Percentiles rank a stretch among this genome's conserved stretches.
phyloP scores from a whole-genome alignment of 1,140 invertebrate species.

The Atta texana region DNA sequence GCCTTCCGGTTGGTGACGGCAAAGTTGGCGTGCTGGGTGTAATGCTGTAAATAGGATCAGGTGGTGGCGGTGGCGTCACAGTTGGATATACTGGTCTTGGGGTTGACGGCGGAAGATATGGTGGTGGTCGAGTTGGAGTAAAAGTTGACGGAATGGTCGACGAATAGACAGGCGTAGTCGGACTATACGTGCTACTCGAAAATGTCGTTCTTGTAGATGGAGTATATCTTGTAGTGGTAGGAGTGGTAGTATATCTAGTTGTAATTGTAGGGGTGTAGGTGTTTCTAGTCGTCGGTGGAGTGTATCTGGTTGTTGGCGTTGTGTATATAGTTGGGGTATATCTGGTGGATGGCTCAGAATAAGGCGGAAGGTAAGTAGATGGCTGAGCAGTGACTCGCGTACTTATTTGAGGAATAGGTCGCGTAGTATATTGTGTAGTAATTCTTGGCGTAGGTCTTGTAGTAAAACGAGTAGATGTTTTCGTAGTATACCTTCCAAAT shows the following conservation, averaged over 20 bases:
- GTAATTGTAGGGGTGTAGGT: not conserved
- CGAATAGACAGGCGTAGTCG: slow-evolving; percentile 4
- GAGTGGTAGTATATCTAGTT: slow-evolving; percentile 30
- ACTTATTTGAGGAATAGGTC: not conserved
- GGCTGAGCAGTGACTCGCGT: not conserved
- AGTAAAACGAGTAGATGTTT: not conserved
- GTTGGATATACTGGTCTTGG: slow-evolving; percentile 76
- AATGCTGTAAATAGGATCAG: slow-evolving; percentile 77
- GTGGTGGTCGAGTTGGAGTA: slow-evolving; percentile 73
- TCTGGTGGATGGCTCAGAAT: not conserved
- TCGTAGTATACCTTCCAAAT: not conserved
- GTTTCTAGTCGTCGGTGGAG: slow-evolving; percentile 6
- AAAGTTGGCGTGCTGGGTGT: slow-evolving; percentile 77
- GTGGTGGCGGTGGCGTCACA: slow-evolving; percentile 78
- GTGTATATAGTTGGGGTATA: slow-evolving; percentile 31
- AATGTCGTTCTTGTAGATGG: not conserved
- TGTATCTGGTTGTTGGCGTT: slow-evolving; percentile 40
- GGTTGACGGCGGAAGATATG: slow-evolving; percentile 79
- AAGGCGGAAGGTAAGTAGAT: slow-evolving; percentile 41
- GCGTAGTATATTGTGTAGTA: slow-evolving; percentile 1
- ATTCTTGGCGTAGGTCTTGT: not conserved
- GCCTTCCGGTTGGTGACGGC: slow-evolving; percentile 75
- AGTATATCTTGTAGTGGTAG: slow-evolving; percentile 35
- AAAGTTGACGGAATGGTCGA: slow-evolving; percentile 14
- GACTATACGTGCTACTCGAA: not conserved